These are phyloP conservation scores for Paragorgia papillata DNA, from an alignment of 92 coral and sea anemone species.

Conservation along the genomic window DNA sequence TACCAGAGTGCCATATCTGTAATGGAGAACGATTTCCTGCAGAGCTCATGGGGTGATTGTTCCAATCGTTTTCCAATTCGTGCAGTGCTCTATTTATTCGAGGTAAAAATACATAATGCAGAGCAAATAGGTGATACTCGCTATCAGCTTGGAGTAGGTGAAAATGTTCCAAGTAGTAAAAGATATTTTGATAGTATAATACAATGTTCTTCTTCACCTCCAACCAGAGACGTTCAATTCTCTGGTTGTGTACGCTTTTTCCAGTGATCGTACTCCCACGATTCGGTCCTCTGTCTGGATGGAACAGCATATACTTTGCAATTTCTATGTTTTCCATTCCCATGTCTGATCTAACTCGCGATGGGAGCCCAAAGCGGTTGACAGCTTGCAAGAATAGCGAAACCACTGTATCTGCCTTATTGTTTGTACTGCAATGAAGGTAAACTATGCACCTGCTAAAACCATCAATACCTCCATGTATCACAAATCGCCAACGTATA, in stretches of 20 bases:
- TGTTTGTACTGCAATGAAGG: conserved; percentile 57
- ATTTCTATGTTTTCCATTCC: conserved; percentile 58
- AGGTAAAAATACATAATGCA: conserved; percentile 49
- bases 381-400: conserved; percentile 52
- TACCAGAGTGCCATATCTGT: too few relatives aligned
- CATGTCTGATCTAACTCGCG: conserved; percentile 61
- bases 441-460: conserved; percentile 59
- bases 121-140: conserved; percentile 51
- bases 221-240: conserved; percentile 48
- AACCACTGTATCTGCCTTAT: conserved; percentile 55
- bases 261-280: conserved; percentile 56
- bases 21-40: too few relatives aligned
- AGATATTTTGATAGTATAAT: conserved; percentile 26
- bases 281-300: conserved; percentile 51
- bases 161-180: conserved; percentile 33
- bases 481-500: conserved; percentile 56
- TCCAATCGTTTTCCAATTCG: conserved; percentile 52
- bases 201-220: conserved; percentile 42
- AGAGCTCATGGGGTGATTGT: conserved; percentile 55
- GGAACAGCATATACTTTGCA: conserved; percentile 54
- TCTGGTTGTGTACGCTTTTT: background rate
- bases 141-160: conserved; percentile 50
- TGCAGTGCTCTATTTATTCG: conserved; percentile 51
- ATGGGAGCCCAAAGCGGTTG: conserved; percentile 59
- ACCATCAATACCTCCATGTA: conserved; percentile 60